These are phyloP conservation scores for Copidosoma aretas DNA, from an alignment of 2,888 invertebrate genomes.

Conservation along the genomic window DNA sequence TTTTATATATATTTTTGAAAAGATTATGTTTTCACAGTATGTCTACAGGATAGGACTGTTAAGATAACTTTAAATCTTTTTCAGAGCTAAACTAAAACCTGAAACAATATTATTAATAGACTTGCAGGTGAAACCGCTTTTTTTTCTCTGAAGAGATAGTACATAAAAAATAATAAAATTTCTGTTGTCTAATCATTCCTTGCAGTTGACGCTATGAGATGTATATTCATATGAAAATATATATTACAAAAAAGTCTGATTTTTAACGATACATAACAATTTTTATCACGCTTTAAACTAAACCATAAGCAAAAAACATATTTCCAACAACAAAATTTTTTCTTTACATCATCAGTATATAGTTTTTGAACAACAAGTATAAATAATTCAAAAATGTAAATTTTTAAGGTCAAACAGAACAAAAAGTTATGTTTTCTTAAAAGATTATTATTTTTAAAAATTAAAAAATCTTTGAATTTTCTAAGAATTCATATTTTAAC, in stretches of 20 bases:
- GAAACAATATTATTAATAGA: neutral
- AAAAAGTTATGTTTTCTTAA: too few relatives aligned
- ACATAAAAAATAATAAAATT: neutral
- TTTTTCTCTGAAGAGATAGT: neutral
- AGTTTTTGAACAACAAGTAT: too few relatives aligned
- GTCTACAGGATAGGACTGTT: neutral
- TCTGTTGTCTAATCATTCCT: neutral
- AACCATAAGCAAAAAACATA: too few relatives aligned
- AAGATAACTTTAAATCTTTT: neutral
- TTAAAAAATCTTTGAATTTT: too few relatives aligned
- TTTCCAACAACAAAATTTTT: too few relatives aligned
- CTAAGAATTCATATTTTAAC: too few relatives aligned
- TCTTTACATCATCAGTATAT: too few relatives aligned
- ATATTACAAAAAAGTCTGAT: too few relatives aligned
- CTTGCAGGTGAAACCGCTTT: neutral
- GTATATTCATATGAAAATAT: neutral
- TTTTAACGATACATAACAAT: too few relatives aligned
- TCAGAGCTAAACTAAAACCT: neutral
- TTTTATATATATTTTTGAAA: neutral
- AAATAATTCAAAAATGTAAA: too few relatives aligned
- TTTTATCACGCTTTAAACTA: too few relatives aligned
- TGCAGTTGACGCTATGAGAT: neutral
- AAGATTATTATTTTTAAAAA: neutral
- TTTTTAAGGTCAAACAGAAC: too few relatives aligned
- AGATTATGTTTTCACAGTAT: neutral